phyloP scores from a whole-genome alignment of 1,140 invertebrate species.

The Patella vulgata region DNA sequence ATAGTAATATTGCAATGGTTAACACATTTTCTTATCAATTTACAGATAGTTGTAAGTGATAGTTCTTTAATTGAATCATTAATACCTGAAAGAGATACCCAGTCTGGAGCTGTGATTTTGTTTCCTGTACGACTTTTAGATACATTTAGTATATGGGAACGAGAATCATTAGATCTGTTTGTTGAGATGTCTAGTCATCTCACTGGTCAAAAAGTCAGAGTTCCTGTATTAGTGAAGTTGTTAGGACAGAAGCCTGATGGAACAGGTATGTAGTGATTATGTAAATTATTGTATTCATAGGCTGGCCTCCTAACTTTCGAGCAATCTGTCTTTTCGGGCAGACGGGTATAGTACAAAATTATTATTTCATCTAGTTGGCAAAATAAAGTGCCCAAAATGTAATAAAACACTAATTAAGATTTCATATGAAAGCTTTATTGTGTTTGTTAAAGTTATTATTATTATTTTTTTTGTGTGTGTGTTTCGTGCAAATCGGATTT shows the following conservation, averaged over 20 bases:
- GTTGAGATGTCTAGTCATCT: constrained; percentile 46
- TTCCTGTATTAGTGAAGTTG: constrained; percentile 56
- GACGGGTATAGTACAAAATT: no score
- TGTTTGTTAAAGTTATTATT: no score
- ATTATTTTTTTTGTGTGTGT: no score
- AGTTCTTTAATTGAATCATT: constrained; percentile 49
- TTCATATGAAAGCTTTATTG: no score
- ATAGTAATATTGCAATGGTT: no score
- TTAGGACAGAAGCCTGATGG: constrained; percentile 53
- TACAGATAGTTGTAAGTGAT: constrained; percentile 56
- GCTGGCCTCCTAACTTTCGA: no score
- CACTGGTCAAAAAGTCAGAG: constrained; percentile 54
- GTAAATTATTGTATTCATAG: neutral
- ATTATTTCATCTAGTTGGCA: no score
- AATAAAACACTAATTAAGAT: no score
- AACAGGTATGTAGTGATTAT: constrained; percentile 47
- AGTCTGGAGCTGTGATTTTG: constrained; percentile 37
- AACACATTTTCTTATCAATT: constrained; percentile 1
- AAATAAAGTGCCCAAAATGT: no score
- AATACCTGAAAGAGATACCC: constrained; percentile 42
- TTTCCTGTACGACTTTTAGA: constrained; percentile 56
- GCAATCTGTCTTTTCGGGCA: no score
- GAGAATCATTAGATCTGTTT: constrained; percentile 48
- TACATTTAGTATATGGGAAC: constrained; percentile 48
- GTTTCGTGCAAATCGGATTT: no score